phyloP scores from a whole-genome alignment of 2,113 vertebrate genomes.

The Nyctibius bracteatus region DNA sequence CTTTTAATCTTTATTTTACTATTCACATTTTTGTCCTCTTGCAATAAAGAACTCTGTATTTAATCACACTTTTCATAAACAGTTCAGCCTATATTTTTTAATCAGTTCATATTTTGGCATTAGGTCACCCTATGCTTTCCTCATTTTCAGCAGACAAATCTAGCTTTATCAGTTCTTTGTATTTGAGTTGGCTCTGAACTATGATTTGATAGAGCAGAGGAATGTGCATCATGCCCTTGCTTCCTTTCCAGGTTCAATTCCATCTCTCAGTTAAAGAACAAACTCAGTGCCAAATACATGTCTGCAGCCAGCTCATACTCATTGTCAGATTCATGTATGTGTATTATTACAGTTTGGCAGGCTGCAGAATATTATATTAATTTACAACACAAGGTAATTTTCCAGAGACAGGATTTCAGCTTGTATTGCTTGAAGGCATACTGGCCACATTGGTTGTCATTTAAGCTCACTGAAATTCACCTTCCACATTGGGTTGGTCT shows the following conservation, averaged over 20 bases:
- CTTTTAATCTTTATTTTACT: background rate
- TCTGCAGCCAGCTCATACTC: background rate
- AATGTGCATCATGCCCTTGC: background rate
- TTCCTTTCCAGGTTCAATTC: background rate
- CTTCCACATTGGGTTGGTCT: background rate
- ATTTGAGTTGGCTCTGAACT: background rate
- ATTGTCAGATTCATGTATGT: background rate
- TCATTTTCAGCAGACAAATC: constrained; percentile 5
- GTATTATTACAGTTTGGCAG: background rate
- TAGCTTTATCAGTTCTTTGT: background rate
- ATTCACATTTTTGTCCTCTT: background rate
- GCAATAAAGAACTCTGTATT: background rate
- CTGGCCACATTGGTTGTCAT: background rate
- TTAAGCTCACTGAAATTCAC: background rate
- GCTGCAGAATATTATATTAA: background rate
- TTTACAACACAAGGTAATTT: background rate
- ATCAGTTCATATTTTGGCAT: background rate
- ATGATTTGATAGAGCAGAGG: background rate
- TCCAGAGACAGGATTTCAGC: background rate
- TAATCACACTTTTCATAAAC: constrained; percentile 2
- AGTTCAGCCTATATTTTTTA: background rate
- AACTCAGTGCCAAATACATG: background rate
- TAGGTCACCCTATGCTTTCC: background rate
- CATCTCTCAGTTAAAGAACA: background rate
- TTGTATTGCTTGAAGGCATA: background rate